A percentile compares a stretch with the other conserved stretches of the same genome.
phyloP scores from a whole-genome alignment of 2,113 vertebrate genomes.

The Capreolus pygargus region DNA sequence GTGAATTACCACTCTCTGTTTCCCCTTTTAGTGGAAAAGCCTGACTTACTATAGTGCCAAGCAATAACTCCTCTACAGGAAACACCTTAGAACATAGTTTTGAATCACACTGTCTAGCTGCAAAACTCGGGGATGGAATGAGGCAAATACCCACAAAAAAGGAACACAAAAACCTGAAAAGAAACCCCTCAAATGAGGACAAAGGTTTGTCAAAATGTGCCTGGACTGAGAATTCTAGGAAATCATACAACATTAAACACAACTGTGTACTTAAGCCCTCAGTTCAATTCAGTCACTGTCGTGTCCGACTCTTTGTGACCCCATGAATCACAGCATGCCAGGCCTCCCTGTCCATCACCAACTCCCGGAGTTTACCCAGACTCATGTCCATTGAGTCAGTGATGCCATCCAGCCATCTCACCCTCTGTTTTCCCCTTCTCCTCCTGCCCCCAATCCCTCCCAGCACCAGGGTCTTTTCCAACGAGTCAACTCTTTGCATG shows the following conservation, averaged over 20 bases:
- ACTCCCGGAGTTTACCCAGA: too few relatives aligned
- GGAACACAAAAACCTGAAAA: constrained; percentile 24
- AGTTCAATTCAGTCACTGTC: too few relatives aligned
- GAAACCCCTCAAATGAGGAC: constrained; percentile 33
- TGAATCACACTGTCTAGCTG: constrained; percentile 5
- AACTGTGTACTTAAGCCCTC: constrained; percentile 62
- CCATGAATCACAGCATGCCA: too few relatives aligned
- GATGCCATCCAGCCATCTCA: too few relatives aligned
- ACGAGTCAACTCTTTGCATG: too few relatives aligned
- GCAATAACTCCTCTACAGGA: not conserved
- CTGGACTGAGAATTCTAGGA: constrained; percentile 58
- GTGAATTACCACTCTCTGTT: not conserved
- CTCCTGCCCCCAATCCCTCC: too few relatives aligned
- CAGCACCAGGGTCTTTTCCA: too few relatives aligned
- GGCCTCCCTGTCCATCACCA: too few relatives aligned
- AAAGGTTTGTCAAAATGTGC: constrained; percentile 68
- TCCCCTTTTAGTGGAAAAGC: not conserved
- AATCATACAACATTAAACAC: constrained; percentile 20
- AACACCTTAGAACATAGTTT: not conserved
- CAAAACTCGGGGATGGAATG: not conserved
- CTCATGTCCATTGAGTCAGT: too few relatives aligned
- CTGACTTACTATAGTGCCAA: not conserved
- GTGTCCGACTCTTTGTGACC: too few relatives aligned
- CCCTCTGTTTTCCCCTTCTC: too few relatives aligned
- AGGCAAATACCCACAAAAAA: constrained; percentile 44